These are phyloP conservation scores for Potamarius usumacintae DNA, from an alignment of 2,113 vertebrate species.

Conservation along the genomic window DNA sequence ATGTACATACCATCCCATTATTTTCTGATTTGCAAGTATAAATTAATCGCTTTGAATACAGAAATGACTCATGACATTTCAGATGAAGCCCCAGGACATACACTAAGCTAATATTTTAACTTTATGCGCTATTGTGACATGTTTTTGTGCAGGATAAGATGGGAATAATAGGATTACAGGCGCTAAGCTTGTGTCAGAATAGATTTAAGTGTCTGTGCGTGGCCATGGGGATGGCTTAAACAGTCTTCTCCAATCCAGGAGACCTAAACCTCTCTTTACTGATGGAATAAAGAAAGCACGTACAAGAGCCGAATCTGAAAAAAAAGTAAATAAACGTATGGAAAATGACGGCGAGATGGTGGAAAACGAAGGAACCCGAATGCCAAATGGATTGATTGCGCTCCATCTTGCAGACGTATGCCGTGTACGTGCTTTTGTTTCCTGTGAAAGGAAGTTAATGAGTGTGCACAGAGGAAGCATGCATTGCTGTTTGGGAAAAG, in stretches of 20 bases:
- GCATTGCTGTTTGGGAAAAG: slow-evolving; percentile 13
- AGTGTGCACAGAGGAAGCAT: not conserved
- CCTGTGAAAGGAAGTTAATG: slow-evolving; percentile 40
- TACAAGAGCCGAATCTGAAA: not conserved
- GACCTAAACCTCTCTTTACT: slow-evolving; percentile 62
- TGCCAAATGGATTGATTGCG: slow-evolving; percentile 19
- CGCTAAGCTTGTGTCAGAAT: slow-evolving; percentile 69
- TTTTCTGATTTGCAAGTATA: not conserved
- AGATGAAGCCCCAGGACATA: not conserved
- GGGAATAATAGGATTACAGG: slow-evolving; percentile 73
- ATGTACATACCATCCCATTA: too few species aligned
- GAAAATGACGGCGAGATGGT: not conserved
- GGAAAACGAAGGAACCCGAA: not conserved
- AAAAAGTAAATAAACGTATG: not conserved
- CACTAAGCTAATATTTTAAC: slow-evolving; percentile 27
- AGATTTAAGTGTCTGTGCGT: slow-evolving; percentile 66
- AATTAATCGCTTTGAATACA: not conserved
- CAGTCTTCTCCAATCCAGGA: slow-evolving; percentile 60
- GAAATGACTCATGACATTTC: not conserved
- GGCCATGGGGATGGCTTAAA: slow-evolving; percentile 67
- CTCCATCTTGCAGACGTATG: not conserved
- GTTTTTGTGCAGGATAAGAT: slow-evolving; percentile 65
- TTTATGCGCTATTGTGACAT: slow-evolving; percentile 57
- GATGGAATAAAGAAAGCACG: slow-evolving; percentile 22
- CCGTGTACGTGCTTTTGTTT: slow-evolving; percentile 34